These are phyloP conservation scores for Propithecus coquereli DNA, from an alignment of 2,113 vertebrate species.

Conservation along the genomic window DNA sequence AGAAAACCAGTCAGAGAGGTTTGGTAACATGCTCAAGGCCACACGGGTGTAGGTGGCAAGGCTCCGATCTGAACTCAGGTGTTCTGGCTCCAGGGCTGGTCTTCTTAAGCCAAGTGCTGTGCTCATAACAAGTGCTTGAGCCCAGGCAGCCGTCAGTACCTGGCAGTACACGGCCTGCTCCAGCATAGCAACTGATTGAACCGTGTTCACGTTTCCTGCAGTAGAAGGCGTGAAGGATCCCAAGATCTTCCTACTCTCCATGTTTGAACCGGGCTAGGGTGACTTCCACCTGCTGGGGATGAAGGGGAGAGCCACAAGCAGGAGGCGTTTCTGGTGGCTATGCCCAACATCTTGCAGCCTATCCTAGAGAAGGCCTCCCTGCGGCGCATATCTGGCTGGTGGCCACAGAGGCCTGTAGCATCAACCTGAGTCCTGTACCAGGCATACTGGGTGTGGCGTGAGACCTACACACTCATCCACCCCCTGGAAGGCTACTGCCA, in stretches of 20 bases:
- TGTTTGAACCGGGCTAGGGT: not conserved
- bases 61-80: not conserved
- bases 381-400: slow-evolving; percentile 51
- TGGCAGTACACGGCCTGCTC: not conserved
- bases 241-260: slow-evolving; percentile 52
- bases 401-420: slow-evolving; percentile 40
- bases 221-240: not conserved
- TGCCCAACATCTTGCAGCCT: slow-evolving; percentile 10
- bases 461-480: slow-evolving; percentile 13
- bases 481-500: slow-evolving; percentile 37
- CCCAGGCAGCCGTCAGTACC: not conserved
- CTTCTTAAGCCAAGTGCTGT: not conserved
- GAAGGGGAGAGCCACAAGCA: not conserved
- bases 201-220: not conserved
- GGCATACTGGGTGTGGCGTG: not conserved
- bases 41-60: not conserved
- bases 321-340: slow-evolving; percentile 41
- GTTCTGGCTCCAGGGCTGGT: not conserved
- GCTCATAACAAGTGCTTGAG: not conserved
- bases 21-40: not conserved
- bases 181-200: fast-evolving
- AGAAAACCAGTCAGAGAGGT: not conserved
- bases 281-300: slow-evolving; percentile 33
- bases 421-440: not conserved
- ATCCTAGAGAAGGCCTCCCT: slow-evolving; percentile 34